A percentile compares a stretch with the other conserved stretches of the same genome.
phyloP scores from a whole-genome alignment of 2,888 invertebrate genomes.

The Dryocosmus kuriphilus region DNA sequence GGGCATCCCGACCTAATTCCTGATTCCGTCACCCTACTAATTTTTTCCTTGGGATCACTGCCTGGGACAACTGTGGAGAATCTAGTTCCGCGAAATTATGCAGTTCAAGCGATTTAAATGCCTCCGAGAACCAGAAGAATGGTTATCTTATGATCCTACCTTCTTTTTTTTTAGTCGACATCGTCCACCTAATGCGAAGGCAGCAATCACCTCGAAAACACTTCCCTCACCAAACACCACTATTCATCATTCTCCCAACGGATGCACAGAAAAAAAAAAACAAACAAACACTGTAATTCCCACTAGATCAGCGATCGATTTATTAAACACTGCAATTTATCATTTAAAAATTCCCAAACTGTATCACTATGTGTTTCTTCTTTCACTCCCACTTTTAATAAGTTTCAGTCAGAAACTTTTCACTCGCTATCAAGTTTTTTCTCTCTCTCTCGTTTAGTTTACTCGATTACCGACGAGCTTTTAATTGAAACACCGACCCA shows the following conservation, averaged over 20 bases:
- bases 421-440: neutral
- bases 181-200: neutral
- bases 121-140: constrained; percentile 27
- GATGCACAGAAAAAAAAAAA: constrained; percentile 24
- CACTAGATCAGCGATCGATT: constrained; percentile 7
- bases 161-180: constrained; percentile 13
- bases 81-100: constrained; percentile 23
- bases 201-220: constrained; percentile 18
- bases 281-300: neutral
- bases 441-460: neutral
- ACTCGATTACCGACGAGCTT: constrained; percentile 13
- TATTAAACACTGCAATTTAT: neutral
- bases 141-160: neutral
- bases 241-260: constrained; percentile 31
- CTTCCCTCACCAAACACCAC: constrained; percentile 33
- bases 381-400: constrained; percentile 10
- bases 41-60: constrained; percentile 24
- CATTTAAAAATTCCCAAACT: neutral
- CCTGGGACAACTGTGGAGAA: constrained; percentile 26
- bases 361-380: neutral
- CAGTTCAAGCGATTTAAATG: constrained; percentile 23
- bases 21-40: neutral
- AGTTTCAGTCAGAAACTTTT: constrained; percentile 3
- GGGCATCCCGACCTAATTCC: neutral
- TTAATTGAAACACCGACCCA: constrained; percentile 13